Percentiles rank a stretch among this genome's conserved stretches.
These are phyloP conservation scores for Manis javanica DNA, from an alignment of 2,797 vertebrate species.

Conservation along the genomic window DNA sequence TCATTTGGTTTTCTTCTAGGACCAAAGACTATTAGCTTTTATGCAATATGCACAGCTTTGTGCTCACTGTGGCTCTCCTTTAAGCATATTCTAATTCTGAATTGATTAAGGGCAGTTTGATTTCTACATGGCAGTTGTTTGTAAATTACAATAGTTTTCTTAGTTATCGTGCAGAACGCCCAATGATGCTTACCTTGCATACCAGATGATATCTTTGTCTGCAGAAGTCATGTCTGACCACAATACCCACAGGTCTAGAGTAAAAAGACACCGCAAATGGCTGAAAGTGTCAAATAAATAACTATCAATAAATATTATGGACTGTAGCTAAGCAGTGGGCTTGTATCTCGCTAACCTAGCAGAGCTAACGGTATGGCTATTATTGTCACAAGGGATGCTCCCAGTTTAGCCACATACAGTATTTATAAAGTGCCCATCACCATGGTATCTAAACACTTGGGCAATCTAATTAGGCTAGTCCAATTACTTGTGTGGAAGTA, in stretches of 20 bases:
- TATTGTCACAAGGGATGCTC: slow-evolving; percentile 49
- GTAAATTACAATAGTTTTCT: slow-evolving; percentile 64
- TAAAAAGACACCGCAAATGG: slow-evolving; percentile 77
- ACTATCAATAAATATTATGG: slow-evolving; percentile 78
- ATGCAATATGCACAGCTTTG: slow-evolving; percentile 60
- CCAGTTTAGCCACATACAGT: slow-evolving; percentile 67
- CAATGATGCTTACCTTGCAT: slow-evolving; percentile 61
- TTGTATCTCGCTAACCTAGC: slow-evolving; percentile 66
- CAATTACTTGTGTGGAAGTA: slow-evolving; percentile 78
- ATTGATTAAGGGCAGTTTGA: slow-evolving; percentile 71
- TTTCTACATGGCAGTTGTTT: slow-evolving; percentile 64
- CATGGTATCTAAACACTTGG: slow-evolving; percentile 71
- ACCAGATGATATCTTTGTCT: slow-evolving; percentile 59
- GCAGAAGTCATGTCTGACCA: slow-evolving; percentile 74
- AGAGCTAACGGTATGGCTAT: slow-evolving; percentile 53
- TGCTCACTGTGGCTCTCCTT: not conserved
- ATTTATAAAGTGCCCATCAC: slow-evolving; percentile 77
- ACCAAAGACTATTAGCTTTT: slow-evolving; percentile 57
- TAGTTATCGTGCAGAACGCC: slow-evolving; percentile 62
- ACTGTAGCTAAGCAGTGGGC: slow-evolving; percentile 60
- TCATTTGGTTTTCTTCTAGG: slow-evolving; percentile 51
- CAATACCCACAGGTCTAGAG: slow-evolving; percentile 66
- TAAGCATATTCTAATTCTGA: slow-evolving; percentile 55
- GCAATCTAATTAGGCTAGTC: slow-evolving; percentile 78
- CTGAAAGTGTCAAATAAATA: slow-evolving; percentile 79